Percentiles rank a stretch among this genome's conserved stretches.
phyloP scores from a whole-genome alignment of 2,113 vertebrate species.

The Podiceps cristatus region DNA sequence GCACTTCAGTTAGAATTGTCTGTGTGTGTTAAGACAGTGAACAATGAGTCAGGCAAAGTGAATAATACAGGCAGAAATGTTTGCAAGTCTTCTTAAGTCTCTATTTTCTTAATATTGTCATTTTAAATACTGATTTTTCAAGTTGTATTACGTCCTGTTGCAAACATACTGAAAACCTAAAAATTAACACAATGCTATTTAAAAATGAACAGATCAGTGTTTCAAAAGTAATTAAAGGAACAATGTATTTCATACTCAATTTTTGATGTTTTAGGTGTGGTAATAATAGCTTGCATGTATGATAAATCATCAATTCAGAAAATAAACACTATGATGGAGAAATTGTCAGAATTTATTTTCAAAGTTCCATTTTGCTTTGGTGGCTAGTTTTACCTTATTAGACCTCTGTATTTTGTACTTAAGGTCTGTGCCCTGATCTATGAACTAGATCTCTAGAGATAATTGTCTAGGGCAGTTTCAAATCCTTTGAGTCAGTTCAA shows the following conservation, averaged over 20 bases:
- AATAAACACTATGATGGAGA: neutral
- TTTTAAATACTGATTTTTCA: neutral
- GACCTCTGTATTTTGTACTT: neutral
- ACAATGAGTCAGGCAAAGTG: neutral
- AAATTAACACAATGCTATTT: neutral
- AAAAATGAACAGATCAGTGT: neutral
- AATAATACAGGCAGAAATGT: neutral
- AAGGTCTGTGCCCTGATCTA: neutral
- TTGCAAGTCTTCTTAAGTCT: neutral
- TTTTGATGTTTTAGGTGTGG: neutral
- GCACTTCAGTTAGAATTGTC: neutral
- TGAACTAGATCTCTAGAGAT: neutral
- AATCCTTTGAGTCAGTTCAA: constrained; percentile 33
- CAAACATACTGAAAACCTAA: neutral
- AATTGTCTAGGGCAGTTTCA: constrained; percentile 41
- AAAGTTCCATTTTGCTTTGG: neutral
- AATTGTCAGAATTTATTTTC: neutral
- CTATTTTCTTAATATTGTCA: neutral
- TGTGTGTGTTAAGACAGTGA: neutral
- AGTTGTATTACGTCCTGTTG: neutral
- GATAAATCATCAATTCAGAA: neutral
- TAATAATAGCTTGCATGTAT: neutral
- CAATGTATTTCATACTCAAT: neutral
- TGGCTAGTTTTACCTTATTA: neutral
- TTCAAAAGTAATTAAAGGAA: neutral